phyloP scores from a whole-genome alignment of 2,113 vertebrate species.

The Grammomys surdaster region DNA sequence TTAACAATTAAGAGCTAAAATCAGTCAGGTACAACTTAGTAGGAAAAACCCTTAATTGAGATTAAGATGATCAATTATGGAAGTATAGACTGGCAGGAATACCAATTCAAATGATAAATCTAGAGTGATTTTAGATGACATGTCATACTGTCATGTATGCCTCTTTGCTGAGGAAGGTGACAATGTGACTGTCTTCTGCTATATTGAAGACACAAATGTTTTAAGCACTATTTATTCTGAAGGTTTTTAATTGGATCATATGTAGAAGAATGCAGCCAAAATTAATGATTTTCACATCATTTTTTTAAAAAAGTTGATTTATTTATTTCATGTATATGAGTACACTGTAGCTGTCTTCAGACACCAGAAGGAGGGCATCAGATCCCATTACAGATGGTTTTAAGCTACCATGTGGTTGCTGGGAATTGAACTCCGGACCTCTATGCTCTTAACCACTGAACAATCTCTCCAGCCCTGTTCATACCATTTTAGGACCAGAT shows the following conservation, averaged over 20 bases:
- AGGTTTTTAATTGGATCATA: slow-evolving; percentile 27
- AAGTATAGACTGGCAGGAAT: slow-evolving; percentile 43
- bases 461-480: background rate
- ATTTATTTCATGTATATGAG: no score
- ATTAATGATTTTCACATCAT: slow-evolving; percentile 28
- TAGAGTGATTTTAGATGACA: slow-evolving; percentile 49
- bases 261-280: slow-evolving; percentile 34
- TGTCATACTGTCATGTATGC: background rate
- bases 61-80: slow-evolving; percentile 41
- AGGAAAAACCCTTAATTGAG: slow-evolving; percentile 41
- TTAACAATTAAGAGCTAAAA: slow-evolving; percentile 15
- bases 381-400: no score
- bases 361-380: no score
- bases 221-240: background rate
- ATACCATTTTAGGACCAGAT: background rate
- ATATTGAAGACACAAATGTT: background rate
- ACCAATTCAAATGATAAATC: slow-evolving; percentile 32
- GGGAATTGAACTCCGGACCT: no score
- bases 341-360: no score
- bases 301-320: slow-evolving; percentile 40
- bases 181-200: background rate
- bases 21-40: slow-evolving; percentile 29
- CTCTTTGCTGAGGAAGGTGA: slow-evolving; percentile 11
- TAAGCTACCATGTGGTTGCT: no score
- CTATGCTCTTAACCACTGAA: no score